These are phyloP conservation scores for Chionis minor DNA, from an alignment of 2,113 vertebrate species.

Conservation along the genomic window DNA sequence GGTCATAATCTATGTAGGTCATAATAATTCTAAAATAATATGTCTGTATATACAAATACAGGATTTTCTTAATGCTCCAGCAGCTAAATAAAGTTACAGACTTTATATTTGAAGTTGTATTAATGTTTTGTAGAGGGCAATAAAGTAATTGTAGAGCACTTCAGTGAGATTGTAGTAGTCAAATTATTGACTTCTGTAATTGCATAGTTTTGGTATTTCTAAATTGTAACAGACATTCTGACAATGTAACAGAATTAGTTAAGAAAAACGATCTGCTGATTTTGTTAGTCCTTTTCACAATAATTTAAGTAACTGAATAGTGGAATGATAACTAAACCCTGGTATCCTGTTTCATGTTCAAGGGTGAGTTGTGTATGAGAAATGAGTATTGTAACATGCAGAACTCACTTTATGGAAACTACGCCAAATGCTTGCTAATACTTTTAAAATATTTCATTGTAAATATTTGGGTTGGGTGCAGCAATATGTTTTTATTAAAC, in stretches of 20 bases:
- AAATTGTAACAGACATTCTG: background rate
- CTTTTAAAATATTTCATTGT: background rate
- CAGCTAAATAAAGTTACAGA: background rate
- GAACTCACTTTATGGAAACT: background rate
- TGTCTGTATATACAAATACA: background rate
- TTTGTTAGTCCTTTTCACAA: background rate
- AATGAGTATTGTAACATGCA: background rate
- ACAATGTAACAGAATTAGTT: background rate
- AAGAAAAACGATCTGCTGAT: background rate
- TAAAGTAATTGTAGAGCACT: background rate
- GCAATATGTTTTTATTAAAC: background rate
- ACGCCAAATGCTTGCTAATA: background rate
- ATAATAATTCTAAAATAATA: background rate
- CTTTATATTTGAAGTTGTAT: background rate
- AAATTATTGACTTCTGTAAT: background rate
- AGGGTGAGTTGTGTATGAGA: background rate
- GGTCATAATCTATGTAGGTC: conserved; percentile 46
- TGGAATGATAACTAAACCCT: background rate
- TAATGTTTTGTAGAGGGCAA: background rate
- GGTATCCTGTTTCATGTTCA: background rate
- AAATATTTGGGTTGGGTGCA: background rate
- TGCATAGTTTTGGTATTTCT: background rate
- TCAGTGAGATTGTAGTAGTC: background rate
- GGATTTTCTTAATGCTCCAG: background rate
- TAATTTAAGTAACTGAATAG: background rate